phyloP scores from a whole-genome alignment of 2,113 vertebrate species.

The Petrocephalus microphthalmus region DNA sequence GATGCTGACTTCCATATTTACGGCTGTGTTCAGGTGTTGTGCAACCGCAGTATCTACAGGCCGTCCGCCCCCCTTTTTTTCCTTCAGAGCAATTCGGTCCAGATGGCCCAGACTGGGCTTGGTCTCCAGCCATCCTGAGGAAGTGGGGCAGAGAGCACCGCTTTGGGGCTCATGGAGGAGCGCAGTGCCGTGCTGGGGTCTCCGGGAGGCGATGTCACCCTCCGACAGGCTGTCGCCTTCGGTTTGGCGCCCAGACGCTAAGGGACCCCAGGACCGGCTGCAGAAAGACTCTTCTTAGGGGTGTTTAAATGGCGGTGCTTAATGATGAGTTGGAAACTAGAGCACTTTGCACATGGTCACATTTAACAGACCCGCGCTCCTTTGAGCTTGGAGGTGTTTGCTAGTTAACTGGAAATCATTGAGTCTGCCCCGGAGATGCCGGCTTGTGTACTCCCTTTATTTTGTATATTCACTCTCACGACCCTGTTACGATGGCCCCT shows the following conservation, averaged over 20 bases:
- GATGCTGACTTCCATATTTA: not conserved
- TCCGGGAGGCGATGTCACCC: not conserved
- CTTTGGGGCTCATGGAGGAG: not conserved
- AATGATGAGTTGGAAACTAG: not conserved
- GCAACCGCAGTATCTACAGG: not conserved
- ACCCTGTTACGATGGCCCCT: not conserved
- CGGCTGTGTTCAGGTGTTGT: not conserved
- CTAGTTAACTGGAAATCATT: not conserved
- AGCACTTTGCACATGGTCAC: not conserved
- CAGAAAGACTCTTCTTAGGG: not conserved
- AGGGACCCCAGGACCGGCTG: not conserved
- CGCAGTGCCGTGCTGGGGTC: not conserved
- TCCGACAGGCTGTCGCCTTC: not conserved
- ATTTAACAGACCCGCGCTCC: not conserved
- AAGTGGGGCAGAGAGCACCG: not conserved
- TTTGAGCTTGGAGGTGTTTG: too few species aligned
- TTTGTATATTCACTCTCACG: not conserved
- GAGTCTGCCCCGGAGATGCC: not conserved
- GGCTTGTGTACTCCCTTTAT: not conserved
- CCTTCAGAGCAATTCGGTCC: not conserved
- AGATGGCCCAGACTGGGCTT: not conserved
- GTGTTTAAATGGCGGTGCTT: not conserved
- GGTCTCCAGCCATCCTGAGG: not conserved
- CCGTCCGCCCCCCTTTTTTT: not conserved
- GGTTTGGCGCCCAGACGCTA: not conserved